Evolutionary conservation across 2,797 vertebrate species (phyloP), one percentile per base, ranked within the genome.

Genomic region (Chelon auratus): DNA sequence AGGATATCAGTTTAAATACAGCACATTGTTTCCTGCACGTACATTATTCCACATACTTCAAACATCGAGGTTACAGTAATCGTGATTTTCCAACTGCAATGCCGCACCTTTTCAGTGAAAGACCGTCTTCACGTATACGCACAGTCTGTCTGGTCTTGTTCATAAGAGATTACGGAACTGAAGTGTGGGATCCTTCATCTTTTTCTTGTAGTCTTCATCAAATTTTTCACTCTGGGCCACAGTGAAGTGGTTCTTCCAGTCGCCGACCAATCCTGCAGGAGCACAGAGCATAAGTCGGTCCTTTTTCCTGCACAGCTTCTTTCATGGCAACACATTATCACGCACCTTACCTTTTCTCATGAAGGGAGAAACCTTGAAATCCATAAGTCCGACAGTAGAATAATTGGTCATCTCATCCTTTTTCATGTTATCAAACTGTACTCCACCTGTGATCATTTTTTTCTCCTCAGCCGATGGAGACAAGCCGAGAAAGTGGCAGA

Each of bases 271-370:
- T 47, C 93, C 91, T 92, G 70, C 1, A 81, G 4, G 61, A 45
- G 6, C 39, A 65, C 22, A 75, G 15, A 77, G 7, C 72, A 8
- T 14, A 30, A 68, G 37, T 60, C 10, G 18, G 26, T 15, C 30
- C 13, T 30, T 33, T 62, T 47, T 47, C 6, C n/a, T 47, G 14
- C 42, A 14, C 9, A 43, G 42, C 12, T 14, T 40, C 39, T 40
- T 40, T 14, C 14, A 15, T 43, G 13, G 42, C 39, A 40, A 7
- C 39, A 22, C 3, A 17, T 24, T 15, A 26, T 40, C n/a, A 4
- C 13, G 12, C 12, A 42, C 15, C 14, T 3, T 59, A 97, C 96
- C 96, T 94, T 97, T 97, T 64, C 95, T 93, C 95, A 97, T 96
- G 84, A 97, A 97, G 3, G 93, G 78, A 9, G 93, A 96, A 47